phyloP scores from a whole-genome alignment of 2,797 vertebrate species.

The Microchirus variegatus region DNA sequence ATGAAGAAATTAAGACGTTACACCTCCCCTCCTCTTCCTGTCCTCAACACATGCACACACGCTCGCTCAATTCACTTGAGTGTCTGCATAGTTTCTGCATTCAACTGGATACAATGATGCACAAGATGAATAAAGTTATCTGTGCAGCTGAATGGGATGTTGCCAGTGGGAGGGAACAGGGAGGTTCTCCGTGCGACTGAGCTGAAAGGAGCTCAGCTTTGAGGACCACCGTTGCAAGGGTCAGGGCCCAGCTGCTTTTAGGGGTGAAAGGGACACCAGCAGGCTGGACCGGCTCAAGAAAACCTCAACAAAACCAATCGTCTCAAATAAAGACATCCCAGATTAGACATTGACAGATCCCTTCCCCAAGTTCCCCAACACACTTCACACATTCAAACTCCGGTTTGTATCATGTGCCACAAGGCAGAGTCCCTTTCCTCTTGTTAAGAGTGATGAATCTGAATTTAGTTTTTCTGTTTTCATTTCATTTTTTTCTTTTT shows the following conservation, averaged over 20 bases:
- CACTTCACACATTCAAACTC: conserved; percentile 74
- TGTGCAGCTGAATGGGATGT: conserved; percentile 93
- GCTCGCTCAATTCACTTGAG: conserved; percentile 86
- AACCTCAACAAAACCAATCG: conserved; percentile 82
- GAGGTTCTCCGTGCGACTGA: conserved; percentile 83
- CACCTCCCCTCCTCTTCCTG: conserved; percentile 69
- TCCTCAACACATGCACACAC: conserved; percentile 71
- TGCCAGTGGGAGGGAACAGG: conserved; percentile 94
- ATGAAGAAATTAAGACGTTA: conserved; percentile 91
- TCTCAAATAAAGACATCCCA: conserved; percentile 86
- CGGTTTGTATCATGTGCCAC: conserved; percentile 74
- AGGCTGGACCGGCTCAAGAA: conserved; percentile 91
- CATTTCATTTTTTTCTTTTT: conserved; percentile 33
- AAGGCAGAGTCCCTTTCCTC: conserved; percentile 63
- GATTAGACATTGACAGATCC: conserved; percentile 77
- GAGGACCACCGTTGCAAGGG: conserved; percentile 90
- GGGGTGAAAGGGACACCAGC: conserved; percentile 93
- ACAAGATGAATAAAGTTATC: conserved; percentile 99
- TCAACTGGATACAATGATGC: conserved; percentile 99
- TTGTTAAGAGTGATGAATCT: conserved; percentile 51
- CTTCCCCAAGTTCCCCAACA: conserved; percentile 80
- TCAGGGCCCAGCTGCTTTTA: conserved; percentile 97
- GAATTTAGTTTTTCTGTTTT: conserved; percentile 12
- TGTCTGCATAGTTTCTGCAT: conserved; percentile 89
- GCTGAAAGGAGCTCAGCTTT: conserved; percentile 92